These are phyloP conservation scores for Monarcha castaneiventris DNA, from an alignment of 2,113 vertebrate genomes.

Conservation along the genomic window DNA sequence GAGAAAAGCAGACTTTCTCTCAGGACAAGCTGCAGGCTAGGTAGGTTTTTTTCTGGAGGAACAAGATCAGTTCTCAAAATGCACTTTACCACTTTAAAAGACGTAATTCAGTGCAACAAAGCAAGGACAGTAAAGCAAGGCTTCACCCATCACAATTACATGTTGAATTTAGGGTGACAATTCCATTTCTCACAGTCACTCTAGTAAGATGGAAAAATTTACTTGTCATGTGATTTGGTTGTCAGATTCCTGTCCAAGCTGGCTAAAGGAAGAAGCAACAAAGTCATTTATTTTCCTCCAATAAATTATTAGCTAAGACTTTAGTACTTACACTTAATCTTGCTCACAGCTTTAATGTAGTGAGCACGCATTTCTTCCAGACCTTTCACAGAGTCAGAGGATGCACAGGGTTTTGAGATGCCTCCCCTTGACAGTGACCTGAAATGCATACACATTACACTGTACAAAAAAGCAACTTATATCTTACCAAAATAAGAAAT, in stretches of 20 bases:
- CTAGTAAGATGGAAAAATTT: not conserved
- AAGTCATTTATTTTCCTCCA: not conserved
- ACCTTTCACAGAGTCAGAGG: constrained; percentile 70
- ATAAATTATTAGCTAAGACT: not conserved
- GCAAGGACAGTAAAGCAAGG: not conserved
- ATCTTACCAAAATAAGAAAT: not conserved
- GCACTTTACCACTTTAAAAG: not conserved
- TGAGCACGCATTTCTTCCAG: constrained; percentile 92
- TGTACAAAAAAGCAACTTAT: not conserved
- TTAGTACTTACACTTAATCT: constrained; percentile 86
- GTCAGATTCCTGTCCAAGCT: not conserved
- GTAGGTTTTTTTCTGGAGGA: not conserved
- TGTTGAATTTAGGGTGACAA: not conserved
- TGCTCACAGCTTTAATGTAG: constrained; percentile 87
- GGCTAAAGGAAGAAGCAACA: not conserved
- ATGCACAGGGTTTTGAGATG: constrained; percentile 40
- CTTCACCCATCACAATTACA: not conserved
- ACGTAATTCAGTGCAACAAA: not conserved
- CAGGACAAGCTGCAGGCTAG: not conserved
- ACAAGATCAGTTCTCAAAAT: not conserved
- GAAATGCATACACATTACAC: constrained; percentile 1
- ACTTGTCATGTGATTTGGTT: not conserved
- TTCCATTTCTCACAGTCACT: not conserved
- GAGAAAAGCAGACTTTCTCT: not conserved
- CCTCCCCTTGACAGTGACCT: constrained; percentile 66